These are phyloP conservation scores for Tuta absoluta DNA, from an alignment of 2,888 invertebrate genomes.

Conservation along the genomic window DNA sequence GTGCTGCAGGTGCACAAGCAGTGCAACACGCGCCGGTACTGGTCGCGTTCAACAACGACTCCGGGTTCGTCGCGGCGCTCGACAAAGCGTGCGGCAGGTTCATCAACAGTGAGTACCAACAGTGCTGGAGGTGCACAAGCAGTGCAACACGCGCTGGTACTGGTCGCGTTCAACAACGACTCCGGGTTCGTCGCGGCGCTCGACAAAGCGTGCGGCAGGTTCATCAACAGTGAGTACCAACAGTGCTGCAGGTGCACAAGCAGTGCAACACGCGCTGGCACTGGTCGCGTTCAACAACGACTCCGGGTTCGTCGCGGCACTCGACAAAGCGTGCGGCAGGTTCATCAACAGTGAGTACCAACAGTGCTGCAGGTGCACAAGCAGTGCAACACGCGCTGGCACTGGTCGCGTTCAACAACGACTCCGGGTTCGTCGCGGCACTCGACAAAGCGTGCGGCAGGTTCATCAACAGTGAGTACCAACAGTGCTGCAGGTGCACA, in stretches of 20 bases:
- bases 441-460: conserved; percentile 98
- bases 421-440: conserved; percentile 98
- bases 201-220: conserved; percentile 98
- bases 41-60: conserved; percentile 97
- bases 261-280: too few species aligned
- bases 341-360: conserved; percentile 97
- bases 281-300: too few species aligned
- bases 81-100: conserved; percentile 99
- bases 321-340: conserved; percentile 98
- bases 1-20: too few species aligned
- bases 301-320: too few species aligned
- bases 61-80: conserved; percentile 97
- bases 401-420: conserved; percentile 98
- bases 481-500: too few species aligned
- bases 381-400: too few species aligned
- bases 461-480: too few species aligned
- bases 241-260: conserved; percentile 91
- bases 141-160: conserved; percentile 96
- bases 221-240: conserved; percentile 92
- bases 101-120: conserved; percentile 91
- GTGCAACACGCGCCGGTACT: conserved; percentile 96
- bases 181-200: conserved; percentile 98
- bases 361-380: too few species aligned
- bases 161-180: conserved; percentile 97
- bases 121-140: conserved; percentile 92